Evolutionary conservation across 2,797 vertebrate species (phyloP).

Genomic region (Sebastes alutus): DNA sequence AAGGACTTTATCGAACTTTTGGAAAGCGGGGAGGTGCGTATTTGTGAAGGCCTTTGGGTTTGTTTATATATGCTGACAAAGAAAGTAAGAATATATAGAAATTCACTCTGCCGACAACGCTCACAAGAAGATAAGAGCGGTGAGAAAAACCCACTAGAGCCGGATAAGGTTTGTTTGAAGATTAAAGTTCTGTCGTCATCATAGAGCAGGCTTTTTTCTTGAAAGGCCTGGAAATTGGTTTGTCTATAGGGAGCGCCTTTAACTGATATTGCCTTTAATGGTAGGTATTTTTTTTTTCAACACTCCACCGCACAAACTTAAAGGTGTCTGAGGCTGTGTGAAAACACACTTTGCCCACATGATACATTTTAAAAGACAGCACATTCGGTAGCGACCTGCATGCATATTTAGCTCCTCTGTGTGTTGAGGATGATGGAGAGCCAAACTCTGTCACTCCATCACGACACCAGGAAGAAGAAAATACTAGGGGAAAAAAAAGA

Average conservation of each 20-base stretch:
- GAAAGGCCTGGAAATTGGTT: constrained; percentile 68
- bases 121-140: constrained; percentile 62
- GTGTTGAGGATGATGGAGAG: constrained; percentile 64
- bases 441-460: constrained; percentile 70
- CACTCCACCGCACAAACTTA: constrained; percentile 37
- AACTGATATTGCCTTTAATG: constrained; percentile 52
- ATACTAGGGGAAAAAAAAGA: constrained; percentile 15
- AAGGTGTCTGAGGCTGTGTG: constrained; percentile 33
- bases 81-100: constrained; percentile 71
- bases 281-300: constrained; percentile 29
- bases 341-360: constrained; percentile 48
- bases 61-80: constrained; percentile 82
- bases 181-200: constrained; percentile 65
- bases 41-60: constrained; percentile 66
- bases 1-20: constrained; percentile 66
- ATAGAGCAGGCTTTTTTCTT: constrained; percentile 56
- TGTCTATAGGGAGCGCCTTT: constrained; percentile 54
- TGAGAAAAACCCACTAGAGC: constrained; percentile 49
- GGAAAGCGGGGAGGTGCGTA: constrained; percentile 53
- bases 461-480: constrained; percentile 35
- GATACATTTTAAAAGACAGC: constrained; percentile 46
- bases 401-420: constrained; percentile 60
- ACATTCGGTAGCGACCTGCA: constrained; percentile 41
- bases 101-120: constrained; percentile 52
- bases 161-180: constrained; percentile 72